Conservation (phyloP, 1,140 invertebrate genomes). For the Samia ricini region DNA sequence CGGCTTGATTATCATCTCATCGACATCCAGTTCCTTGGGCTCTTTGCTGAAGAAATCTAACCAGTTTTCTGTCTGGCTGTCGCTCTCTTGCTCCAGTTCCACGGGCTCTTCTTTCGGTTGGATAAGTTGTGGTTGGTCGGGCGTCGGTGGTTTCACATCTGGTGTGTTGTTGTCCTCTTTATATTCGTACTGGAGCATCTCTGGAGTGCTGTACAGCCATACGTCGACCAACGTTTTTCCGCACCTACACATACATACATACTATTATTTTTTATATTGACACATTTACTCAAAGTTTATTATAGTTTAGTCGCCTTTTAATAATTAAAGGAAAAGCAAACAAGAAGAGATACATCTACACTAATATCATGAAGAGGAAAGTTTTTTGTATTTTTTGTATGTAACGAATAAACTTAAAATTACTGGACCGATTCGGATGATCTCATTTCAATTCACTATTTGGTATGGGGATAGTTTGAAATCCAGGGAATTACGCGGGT, state of each 20-base stretch:
- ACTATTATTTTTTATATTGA: not conserved
- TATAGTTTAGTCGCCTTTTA: too few relatives aligned
- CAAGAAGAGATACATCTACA: too few relatives aligned
- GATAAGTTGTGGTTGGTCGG: not conserved
- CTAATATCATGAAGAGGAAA: too few relatives aligned
- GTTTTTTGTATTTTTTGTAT: too few relatives aligned
- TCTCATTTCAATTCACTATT: too few relatives aligned
- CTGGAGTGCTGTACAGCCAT: slow-evolving; percentile 79
- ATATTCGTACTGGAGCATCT: slow-evolving; percentile 61
- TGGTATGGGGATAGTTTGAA: too few relatives aligned
- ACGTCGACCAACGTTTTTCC: slow-evolving; percentile 87
- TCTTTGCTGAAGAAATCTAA: slow-evolving; percentile 61
- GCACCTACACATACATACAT: slow-evolving; percentile 81
- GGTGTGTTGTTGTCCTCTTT: slow-evolving; percentile 32
- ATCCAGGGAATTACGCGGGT: too few relatives aligned
- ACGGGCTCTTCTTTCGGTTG: slow-evolving; percentile 12
- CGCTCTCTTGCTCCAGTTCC: not conserved
- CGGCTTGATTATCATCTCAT: slow-evolving; percentile 65
- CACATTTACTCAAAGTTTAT: too few relatives aligned
- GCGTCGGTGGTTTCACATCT: slow-evolving; percentile 14
- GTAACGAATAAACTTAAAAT: too few relatives aligned
- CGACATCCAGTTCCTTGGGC: slow-evolving; percentile 53
- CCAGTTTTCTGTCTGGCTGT: slow-evolving; percentile 46
- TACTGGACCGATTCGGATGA: too few relatives aligned
- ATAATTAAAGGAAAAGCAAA: too few relatives aligned